Base-by-base conservation (phyloP, 2,113 vertebrate species). In the Capreolus pygargus region DNA sequence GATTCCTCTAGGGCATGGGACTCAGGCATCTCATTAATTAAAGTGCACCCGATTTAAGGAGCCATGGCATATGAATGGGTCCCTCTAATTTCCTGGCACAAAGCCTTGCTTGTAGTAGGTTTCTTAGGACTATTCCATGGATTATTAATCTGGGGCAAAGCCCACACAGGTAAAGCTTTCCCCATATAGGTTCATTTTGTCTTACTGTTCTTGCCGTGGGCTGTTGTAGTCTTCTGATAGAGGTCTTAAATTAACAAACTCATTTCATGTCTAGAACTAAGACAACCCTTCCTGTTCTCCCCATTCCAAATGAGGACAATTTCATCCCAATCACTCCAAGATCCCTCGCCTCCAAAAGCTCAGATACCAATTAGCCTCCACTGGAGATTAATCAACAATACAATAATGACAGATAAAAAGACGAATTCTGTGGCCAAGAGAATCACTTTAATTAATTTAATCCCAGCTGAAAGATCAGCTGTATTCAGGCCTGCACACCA, bases 361-460 rank as follows among this genome's bases (percentile, higher is more conserved):
- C 98, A 97, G 98, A 98, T 98, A 97, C 98, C 99, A 99, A 99
- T 99, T 99, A 99, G 98, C 94, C 97, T 98, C 98, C 94, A 98
- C 98, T 98, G 98, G 98, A 98, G 98, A 99, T 99, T 99, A 99
- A 99, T 99, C 99, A 99, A 98, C 96, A 96, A 98, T 97, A 98
- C 86, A 96, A 99, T 98, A 98, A 99, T 98, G 98, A 98, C 98
- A 99, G 98, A 99, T 98, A 98, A 99, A 99, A 99, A 98, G 98
- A 98, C 96, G 97, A 98, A 99, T 98, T 98, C 99, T 98, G 98
- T 98, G 99, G 98, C 99, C 95, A 95, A 89, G 97, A 99, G 98
- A 98, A 99, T 99, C 64, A 98, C 98, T 99, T 99, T 99, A 99
- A 99, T 99, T 99, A 99, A 99, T 99, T 99, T 99, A 99, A 99